Conservation (phyloP, 1,140 invertebrate genomes). For the Drosophila pandora region DNA sequence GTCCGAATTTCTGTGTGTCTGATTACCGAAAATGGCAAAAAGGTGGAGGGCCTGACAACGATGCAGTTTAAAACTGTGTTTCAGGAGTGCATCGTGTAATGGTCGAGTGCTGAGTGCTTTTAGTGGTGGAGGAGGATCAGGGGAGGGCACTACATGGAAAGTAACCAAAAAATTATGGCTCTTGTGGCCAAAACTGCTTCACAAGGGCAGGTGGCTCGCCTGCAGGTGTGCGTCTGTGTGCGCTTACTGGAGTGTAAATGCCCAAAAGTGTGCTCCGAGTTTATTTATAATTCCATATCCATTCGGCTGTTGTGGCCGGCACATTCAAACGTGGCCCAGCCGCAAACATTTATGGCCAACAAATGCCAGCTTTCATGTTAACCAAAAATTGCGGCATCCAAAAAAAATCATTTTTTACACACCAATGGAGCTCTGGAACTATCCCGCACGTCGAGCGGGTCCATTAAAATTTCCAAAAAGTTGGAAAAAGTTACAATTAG, state of each 20-base stretch:
- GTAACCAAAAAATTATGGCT: constrained; percentile 79
- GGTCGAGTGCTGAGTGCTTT: constrained; percentile 50
- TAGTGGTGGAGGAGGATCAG: constrained; percentile 22
- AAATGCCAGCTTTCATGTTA: constrained; percentile 78
- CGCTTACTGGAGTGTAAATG: constrained; percentile 71
- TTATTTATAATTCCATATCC: constrained; percentile 52
- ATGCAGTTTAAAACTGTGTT: constrained; percentile 49
- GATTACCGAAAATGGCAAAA: constrained; percentile 31
- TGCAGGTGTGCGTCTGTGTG: constrained; percentile 16
- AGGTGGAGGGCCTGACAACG: constrained; percentile 8
- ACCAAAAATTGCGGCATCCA: constrained; percentile 36
- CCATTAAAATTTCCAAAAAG: constrained; percentile 19
- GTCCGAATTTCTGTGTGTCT: constrained; percentile 37
- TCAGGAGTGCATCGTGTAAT: constrained; percentile 40
- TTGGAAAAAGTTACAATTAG: constrained; percentile 13
- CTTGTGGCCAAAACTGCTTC: constrained; percentile 70
- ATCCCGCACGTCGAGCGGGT: constrained; percentile 12
- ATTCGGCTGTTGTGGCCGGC: constrained; percentile 41
- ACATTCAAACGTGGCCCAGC: constrained; percentile 62
- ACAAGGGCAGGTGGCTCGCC: constrained; percentile 21
- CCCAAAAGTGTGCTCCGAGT: constrained; percentile 63
- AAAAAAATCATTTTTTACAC: constrained; percentile 71
- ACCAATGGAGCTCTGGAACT: constrained; percentile 47
- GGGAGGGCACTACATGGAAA: constrained; percentile 45
- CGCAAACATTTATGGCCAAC: constrained; percentile 76